Evolutionary conservation across 1,140 invertebrate species (phyloP), one percentile per base, ranked within the genome.

Genomic region (Frieseomelitta varia): DNA sequence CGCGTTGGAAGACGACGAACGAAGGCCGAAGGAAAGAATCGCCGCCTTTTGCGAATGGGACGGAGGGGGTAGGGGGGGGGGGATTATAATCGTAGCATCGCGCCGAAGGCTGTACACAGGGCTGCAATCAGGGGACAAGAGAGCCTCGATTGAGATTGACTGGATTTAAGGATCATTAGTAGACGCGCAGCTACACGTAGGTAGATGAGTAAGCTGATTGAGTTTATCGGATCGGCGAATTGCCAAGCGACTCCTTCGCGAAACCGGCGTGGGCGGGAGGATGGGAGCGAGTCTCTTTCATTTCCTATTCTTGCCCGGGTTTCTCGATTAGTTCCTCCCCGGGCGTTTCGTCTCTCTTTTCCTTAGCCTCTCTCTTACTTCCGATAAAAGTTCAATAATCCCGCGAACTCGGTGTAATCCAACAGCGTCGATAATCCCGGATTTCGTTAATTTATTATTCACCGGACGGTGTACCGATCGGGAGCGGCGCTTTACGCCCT

Each of bases 131-230:
- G 90, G 87, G 83, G 87, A 88, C 86, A 91, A 90, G 88, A 86
- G 87, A 82, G 81, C 80, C 88, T 90, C 90, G 87, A 92, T 93
- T 88, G 91, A 86, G 88, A 93, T 89, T 92, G 91, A 91, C 88
- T 90, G 92, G 90, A 92, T 92, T 93, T 93, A 91, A 91, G 85
- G 88, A 91, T 93, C 92, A 93, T 93, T 93, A 93, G 91, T 90
- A 90, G 88, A 87, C 88, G 88, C 89, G 74, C 63, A 90, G 90
- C 79, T 91, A 77, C 90, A 90, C 88, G 86, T 91, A 90, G 90
- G 92, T 88, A 92, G 92, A 93, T 92, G 92, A 93, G 91, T 92
- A 90, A 91, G 92, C 92, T 93, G 93, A 93, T 94, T 93, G 92
- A 91, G 93, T 93, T 94, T 93, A 93, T 93, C 92, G 92, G 92